These are phyloP conservation scores for Entelurus aequoreus DNA, from an alignment of 2,113 vertebrate species.

Conservation along the genomic window DNA sequence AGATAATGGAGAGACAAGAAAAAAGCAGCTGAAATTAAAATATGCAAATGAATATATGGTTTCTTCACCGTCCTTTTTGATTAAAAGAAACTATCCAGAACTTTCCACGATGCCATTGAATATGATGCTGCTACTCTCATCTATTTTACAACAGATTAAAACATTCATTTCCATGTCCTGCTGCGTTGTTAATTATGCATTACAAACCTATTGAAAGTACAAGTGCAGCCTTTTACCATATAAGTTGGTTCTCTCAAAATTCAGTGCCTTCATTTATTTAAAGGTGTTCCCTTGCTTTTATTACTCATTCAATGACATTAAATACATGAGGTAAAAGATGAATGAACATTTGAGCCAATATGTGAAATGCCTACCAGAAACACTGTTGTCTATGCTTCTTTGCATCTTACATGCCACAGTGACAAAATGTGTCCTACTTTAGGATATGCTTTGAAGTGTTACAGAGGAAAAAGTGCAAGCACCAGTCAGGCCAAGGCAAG, in stretches of 20 bases:
- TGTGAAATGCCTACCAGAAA: constrained; percentile 3
- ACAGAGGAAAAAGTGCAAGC: constrained; percentile 20
- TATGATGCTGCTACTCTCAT: too few species aligned
- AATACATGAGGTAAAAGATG: not conserved
- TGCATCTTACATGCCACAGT: constrained; percentile 16
- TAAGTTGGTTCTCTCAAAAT: not conserved
- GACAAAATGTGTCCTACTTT: constrained; percentile 31
- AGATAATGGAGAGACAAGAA: too few species aligned
- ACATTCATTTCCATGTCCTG: not conserved
- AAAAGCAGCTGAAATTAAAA: too few species aligned
- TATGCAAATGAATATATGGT: too few species aligned
- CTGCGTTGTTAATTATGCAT: not conserved
- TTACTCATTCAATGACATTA: not conserved
- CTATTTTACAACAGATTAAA: too few species aligned
- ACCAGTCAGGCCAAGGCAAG: constrained; percentile 39
- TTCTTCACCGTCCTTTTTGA: too few species aligned
- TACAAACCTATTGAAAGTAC: not conserved
- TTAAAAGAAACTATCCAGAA: too few species aligned
- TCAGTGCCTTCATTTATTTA: not conserved
- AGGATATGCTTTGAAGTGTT: constrained; percentile 31
- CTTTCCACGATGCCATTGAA: too few species aligned
- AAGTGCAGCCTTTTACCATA: not conserved
- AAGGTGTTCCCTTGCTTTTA: not conserved
- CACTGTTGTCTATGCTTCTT: constrained; percentile 11
- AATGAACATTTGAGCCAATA: constrained; percentile 13